Evolutionary conservation across 2,888 invertebrate genomes (phyloP).

Genomic region (Amphipoea lucens): DNA sequence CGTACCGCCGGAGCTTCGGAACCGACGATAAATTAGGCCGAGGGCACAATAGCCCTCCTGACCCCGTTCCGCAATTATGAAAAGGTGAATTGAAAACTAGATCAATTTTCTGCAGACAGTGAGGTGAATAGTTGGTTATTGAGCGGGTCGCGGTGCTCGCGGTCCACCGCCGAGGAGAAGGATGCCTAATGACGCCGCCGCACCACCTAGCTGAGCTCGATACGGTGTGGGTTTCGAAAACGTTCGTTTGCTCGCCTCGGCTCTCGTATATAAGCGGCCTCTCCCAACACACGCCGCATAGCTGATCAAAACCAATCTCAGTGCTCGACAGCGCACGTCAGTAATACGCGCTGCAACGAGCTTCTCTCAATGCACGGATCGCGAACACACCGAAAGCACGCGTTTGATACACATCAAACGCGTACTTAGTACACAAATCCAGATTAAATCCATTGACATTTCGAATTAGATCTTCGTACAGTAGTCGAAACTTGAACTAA

Average conservation of each 20-base stretch:
- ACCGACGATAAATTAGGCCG: conserved; percentile 70
- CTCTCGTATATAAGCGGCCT: not conserved
- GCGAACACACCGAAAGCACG: conserved; percentile 36
- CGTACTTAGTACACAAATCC: conserved; percentile 77
- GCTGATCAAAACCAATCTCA: conserved; percentile 24
- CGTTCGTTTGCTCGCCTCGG: conserved; percentile 23
- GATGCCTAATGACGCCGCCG: not conserved
- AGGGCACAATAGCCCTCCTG: conserved; percentile 68
- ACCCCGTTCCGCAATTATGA: conserved; percentile 72
- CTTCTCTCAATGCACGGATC: conserved; percentile 35
- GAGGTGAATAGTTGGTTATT: conserved; percentile 32
- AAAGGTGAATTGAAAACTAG: conserved; percentile 70
- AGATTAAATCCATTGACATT: conserved; percentile 86
- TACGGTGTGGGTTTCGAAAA: not conserved
- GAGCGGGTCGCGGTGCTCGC: not conserved
- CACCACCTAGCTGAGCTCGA: not conserved
- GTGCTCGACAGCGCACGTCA: not conserved
- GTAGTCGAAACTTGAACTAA: conserved; percentile 78
- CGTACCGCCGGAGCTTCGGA: conserved; percentile 53
- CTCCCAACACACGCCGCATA: not conserved
- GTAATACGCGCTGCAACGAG: conserved; percentile 20
- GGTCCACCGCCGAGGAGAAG: not conserved
- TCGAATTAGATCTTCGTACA: conserved; percentile 79
- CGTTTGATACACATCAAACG: conserved; percentile 43
- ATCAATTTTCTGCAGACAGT: conserved; percentile 66